Evolutionary conservation across 2,888 invertebrate species (phyloP), one percentile per base, ranked within the genome.

Genomic region (Lingula anatina): DNA sequence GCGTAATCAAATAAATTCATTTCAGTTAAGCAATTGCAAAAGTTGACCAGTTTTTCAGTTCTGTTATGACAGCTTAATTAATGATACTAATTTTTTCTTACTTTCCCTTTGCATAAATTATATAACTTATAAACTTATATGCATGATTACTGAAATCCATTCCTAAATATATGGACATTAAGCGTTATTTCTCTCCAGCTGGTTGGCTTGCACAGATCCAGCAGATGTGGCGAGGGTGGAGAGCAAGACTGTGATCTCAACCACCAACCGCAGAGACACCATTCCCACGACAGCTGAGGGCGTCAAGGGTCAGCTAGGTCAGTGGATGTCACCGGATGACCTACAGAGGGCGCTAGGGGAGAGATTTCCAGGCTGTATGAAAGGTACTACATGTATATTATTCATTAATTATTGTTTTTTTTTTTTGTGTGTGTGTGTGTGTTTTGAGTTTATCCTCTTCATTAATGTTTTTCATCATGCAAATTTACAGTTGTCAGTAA

Each of bases 211-310:
- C 64, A 99, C 99, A 0, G 95, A 99, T 78, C 97, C 97, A 0
- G 88, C 88, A 0, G 99, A 99, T 79, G 99, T 99, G 5, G 97
- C 99, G 0, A 85, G 99, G 45, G 97, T 99, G 2, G 99, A 99
- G 78, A 90, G 92, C 46, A 86, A 87, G 63, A 99, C 99, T 0
- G 94, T 93, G 80, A 96, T 99, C 71, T 89, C 91, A 66, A 90
- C 96, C 0, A 84, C 84, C 0, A 81, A 83, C 15, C 85, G 86
- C 68, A 81, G 85, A 15, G 90, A 94, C 55, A 88, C 93, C 1
- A 85, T 94, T 35, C 91, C 95, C 0, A 83, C 83, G 0, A 85
- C 90, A 0, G 82, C 85, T 55, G 81, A 85, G 5, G 94, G 92
- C 0, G 84, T 89, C 48, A 86, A 86, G 68, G 91, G 94, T 0